phyloP scores from a whole-genome alignment of 1,140 invertebrate species.

The Micrasema longulum region DNA sequence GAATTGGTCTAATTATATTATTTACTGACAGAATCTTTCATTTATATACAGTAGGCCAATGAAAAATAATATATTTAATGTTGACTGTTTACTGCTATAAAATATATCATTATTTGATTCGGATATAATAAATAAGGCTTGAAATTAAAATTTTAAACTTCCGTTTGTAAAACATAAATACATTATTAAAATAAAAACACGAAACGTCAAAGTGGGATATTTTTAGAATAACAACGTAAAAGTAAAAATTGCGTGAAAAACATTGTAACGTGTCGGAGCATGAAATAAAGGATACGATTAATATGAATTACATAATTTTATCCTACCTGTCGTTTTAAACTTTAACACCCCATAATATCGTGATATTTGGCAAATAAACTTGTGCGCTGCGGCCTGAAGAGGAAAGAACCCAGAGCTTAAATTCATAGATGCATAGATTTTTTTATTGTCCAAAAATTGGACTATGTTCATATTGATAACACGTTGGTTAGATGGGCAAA shows the following conservation, averaged over 20 bases:
- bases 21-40: background rate
- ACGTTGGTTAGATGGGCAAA: too few species aligned
- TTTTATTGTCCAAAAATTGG: too few species aligned
- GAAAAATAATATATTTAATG: background rate
- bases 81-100: too few species aligned
- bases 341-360: constrained; percentile 16
- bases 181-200: constrained; percentile 22
- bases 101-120: background rate
- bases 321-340: constrained; percentile 12
- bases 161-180: background rate
- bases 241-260: background rate
- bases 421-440: too few species aligned
- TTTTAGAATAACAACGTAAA: background rate
- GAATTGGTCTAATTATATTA: background rate
- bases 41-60: background rate
- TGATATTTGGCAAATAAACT: constrained; percentile 4
- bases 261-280: background rate
- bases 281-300: background rate
- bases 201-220: constrained; percentile 26
- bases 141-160: background rate
- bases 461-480: too few species aligned
- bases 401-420: background rate
- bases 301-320: constrained; percentile 34
- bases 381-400: constrained; percentile 17
- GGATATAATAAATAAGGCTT: background rate